Conservation (phyloP, 53 echinoderm and acorn worm genomes). For the Holothuria scabra region DNA sequence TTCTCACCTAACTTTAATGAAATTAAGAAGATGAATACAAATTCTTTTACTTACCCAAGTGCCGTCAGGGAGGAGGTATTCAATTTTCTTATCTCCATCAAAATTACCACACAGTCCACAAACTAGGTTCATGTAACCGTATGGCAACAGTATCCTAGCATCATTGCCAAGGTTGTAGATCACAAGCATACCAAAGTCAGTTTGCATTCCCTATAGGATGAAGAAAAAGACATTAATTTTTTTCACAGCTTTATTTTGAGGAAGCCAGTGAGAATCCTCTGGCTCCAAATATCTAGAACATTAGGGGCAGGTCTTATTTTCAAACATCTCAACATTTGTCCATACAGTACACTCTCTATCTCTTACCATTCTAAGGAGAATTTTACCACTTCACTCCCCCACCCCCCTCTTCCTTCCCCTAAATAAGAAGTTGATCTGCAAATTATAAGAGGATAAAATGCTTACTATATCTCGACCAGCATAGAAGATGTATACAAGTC, state of each 20-base stretch:
- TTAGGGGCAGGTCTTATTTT: too few relatives aligned
- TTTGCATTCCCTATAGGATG: slow-evolving; percentile 46
- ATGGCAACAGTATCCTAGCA: slow-evolving; percentile 56
- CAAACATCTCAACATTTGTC: too few relatives aligned
- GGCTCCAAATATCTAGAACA: too few relatives aligned
- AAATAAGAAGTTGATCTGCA: too few relatives aligned
- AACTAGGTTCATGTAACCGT: slow-evolving; percentile 60
- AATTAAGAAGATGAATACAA: too few relatives aligned
- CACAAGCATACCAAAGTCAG: slow-evolving; percentile 66
- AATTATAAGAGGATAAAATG: not conserved
- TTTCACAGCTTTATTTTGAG: not conserved
- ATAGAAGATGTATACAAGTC: slow-evolving; percentile 54
- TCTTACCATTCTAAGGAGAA: too few relatives aligned
- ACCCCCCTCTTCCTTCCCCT: too few relatives aligned
- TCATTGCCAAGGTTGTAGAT: slow-evolving; percentile 54
- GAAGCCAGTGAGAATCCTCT: not conserved
- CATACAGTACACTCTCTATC: too few relatives aligned
- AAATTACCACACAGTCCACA: slow-evolving; percentile 89
- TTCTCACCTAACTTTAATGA: too few relatives aligned
- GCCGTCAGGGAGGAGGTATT: slow-evolving; percentile 62
- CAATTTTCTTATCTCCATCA: slow-evolving; percentile 66
- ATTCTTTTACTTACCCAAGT: slow-evolving; percentile 50
- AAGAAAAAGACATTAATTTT: not conserved
- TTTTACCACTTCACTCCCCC: too few relatives aligned
- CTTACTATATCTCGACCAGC: slow-evolving; percentile 53